Base-by-base conservation (phyloP, 1,140 invertebrate species). In the Ceratina australensis region DNA sequence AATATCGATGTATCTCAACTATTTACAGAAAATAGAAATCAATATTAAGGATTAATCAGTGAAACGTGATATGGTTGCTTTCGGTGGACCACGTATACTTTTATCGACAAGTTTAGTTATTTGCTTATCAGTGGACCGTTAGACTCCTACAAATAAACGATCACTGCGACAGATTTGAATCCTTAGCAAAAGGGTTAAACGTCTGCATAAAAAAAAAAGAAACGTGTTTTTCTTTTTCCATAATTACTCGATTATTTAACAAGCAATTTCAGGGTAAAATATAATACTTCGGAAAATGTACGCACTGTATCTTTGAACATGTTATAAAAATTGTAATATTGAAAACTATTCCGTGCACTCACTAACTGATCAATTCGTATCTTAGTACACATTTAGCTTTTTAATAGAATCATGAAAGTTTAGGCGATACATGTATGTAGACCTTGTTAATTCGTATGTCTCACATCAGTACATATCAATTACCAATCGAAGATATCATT, bases 391-490 rank as follows among this genome's bases (percentile, higher is more conserved):
- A 12, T 22, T 20, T 4, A 59, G 67, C 12, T 60, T 22, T 10
- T 22, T 24, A 66, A 15, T 57, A n/a, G 64, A 66, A 66, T 22
- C 52, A 42, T 67, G 8, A n/a, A 47, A 56, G 22, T 74, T 66
- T 26, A 57, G 13, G 57, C 18, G 52, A 47, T 50, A 47, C 50
- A 15, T 42, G 60, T n/a, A 76, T 42, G 33, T 42, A 76, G 24
- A 33, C 33, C 22, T 71, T 60, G 67, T 69, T 52, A 50, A 42
- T 69, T 52, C 57, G 50, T 69, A 61, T 56, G 47, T 71, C 74
- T 76, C 56, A 42, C 33, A 42, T 42, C 33, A 52, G 66, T 56
- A 60, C 65, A 52, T 42, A 57, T 52, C 24, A 42, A 52, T 42
- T 42, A 69, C 50, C 26, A 16, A 60, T 69, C 20, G 22, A 69